Evolutionary conservation across 2,888 invertebrate genomes (phyloP).

Genomic region (Amphipoea oculea): DNA sequence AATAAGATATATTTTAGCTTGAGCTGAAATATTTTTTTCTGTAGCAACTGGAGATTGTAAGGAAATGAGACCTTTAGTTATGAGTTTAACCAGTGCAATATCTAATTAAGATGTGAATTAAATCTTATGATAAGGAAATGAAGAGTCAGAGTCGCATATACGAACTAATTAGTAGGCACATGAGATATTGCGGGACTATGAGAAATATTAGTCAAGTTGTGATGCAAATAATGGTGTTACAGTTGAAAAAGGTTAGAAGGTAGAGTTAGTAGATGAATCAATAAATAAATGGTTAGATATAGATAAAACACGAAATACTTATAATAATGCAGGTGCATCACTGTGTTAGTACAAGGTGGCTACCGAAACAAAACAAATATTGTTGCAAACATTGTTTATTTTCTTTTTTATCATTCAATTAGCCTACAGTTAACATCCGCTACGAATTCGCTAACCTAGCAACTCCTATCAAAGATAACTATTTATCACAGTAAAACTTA

Average conservation of each 20-base stretch:
- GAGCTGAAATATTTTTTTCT: constrained; percentile 31
- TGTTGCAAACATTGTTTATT: constrained; percentile 69
- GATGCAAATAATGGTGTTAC: not conserved
- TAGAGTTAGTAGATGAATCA: not conserved
- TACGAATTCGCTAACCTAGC: constrained; percentile 56
- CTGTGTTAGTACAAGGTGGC: constrained; percentile 34
- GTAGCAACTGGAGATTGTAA: constrained; percentile 52
- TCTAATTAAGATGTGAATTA: constrained; percentile 56
- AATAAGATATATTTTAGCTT: constrained; percentile 49
- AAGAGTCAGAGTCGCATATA: constrained; percentile 9
- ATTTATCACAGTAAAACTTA: constrained; percentile 84
- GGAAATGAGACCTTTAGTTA: constrained; percentile 62
- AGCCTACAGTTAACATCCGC: constrained; percentile 58
- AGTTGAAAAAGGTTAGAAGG: not conserved
- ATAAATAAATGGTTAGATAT: constrained; percentile 7
- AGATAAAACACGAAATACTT: constrained; percentile 6
- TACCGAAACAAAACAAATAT: constrained; percentile 69
- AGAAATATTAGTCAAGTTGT: not conserved
- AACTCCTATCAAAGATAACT: constrained; percentile 70
- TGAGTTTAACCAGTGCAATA: constrained; percentile 52
- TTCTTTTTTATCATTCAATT: constrained; percentile 58
- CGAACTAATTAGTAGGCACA: constrained; percentile 32
- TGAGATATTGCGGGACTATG: constrained; percentile 18
- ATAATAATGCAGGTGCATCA: constrained; percentile 3
- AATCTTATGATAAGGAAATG: constrained; percentile 54